Evolutionary conservation across 2,888 invertebrate genomes (phyloP), one percentile per base, ranked within the genome.

Genomic region (Scaptomyza polygonia): DNA sequence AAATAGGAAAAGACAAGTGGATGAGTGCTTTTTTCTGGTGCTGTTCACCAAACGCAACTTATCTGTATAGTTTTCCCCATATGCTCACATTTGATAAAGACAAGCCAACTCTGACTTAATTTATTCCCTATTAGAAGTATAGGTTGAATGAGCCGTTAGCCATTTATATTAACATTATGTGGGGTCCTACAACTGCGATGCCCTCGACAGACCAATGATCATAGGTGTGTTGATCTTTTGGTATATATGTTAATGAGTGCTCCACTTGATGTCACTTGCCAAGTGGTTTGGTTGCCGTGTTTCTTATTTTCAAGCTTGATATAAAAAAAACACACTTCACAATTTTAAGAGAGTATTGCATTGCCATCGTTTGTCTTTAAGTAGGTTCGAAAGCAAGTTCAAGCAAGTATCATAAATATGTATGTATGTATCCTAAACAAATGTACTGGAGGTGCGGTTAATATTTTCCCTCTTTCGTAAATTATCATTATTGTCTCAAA

Each of bases 231-330:
- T 72, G 62, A 64, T 64, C 42, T 59, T 59, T 70, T 16, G 56
- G 44, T 61, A 59, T 75, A 74, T 67, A 77, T 80, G 63, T 73
- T 80, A 77, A 69, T 78, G 61, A 78, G 79, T 66, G 63, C 30
- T 66, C 72, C 67, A 66, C 79, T 78, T 66, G 45, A 81, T 63
- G 82, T 63, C 82, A 81, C 79, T 74, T 67, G 21, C 21, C 3
- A 65, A 78, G 79, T 74, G 67, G 34, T 67, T 39, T 74, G 67
- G 39, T 67, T 39, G 29, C 62, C 48, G 57, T 58, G 57, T 67
- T 64, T 63, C 52, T 71, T 61, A 30, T 63, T 78, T 77, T 78
- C 64, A 74, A 51, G 52, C 56, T 59, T 78, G 58, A 72, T 64
- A 71, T 72, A 67, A 71, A 61, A 71, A 71, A 67, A 78, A 81